phyloP scores from a whole-genome alignment of 92 coral and sea anemone genomes.

The Palythoa grandis region DNA sequence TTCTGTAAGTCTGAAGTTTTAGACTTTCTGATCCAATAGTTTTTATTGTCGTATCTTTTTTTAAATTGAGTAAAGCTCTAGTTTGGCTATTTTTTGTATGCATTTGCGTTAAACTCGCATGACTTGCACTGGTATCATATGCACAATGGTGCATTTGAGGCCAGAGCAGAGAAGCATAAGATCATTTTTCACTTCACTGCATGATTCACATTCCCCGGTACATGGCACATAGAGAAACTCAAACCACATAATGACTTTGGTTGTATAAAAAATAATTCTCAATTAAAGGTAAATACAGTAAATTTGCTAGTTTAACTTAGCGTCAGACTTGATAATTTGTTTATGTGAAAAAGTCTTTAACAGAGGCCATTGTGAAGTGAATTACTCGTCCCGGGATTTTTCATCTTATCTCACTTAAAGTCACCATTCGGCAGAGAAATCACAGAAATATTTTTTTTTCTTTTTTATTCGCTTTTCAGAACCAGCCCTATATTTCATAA shows the following conservation, averaged over 20 bases:
- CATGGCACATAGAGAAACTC: not conserved
- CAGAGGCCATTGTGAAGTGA: not conserved
- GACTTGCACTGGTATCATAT: not conserved
- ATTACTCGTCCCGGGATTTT: slow-evolving; percentile 27
- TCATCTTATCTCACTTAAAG: not conserved
- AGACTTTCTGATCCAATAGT: not conserved
- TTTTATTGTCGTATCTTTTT: not conserved
- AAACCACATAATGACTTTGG: not conserved
- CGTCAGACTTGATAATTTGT: not conserved
- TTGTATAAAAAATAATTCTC: not conserved
- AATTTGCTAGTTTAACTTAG: not conserved
- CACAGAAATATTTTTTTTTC: no score
- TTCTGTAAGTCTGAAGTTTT: not conserved
- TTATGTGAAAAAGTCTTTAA: not conserved
- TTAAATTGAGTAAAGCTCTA: not conserved
- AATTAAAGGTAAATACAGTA: not conserved
- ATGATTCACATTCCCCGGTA: slow-evolving; percentile 39
- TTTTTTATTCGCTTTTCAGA: no score
- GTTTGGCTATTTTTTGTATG: not conserved
- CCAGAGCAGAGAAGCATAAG: not conserved
- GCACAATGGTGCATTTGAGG: slow-evolving; percentile 37
- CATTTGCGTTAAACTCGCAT: not conserved
- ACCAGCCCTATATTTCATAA: no score
- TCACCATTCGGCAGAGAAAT: no score
- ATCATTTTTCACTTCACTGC: slow-evolving; percentile 39